A percentile compares a stretch with the other conserved stretches of the same genome.
phyloP scores from a whole-genome alignment of 2,888 invertebrate genomes.

The Serrognathus titanus region DNA sequence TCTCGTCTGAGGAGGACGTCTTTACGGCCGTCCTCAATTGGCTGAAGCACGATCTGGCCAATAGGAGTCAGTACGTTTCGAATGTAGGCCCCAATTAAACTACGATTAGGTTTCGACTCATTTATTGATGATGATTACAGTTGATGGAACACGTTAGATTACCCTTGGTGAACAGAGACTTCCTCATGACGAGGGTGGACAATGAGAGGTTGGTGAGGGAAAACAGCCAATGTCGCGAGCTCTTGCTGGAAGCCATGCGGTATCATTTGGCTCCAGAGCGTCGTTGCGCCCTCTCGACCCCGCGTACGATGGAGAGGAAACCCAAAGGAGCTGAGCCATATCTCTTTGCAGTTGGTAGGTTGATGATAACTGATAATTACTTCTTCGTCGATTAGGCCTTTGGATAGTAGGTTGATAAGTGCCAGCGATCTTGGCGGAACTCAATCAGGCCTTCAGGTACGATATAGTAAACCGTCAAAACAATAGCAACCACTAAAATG shows the following conservation, averaged over 20 bases:
- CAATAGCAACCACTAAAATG: not conserved
- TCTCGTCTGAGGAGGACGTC: conserved; percentile 65
- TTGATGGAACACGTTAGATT: conserved; percentile 63
- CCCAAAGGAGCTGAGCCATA: conserved; percentile 67
- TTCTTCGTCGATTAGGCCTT: no score
- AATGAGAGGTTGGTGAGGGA: conserved; percentile 63
- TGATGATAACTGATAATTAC: no score
- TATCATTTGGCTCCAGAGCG: conserved; percentile 68
- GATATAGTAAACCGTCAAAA: conserved; percentile 1
- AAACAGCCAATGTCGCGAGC: conserved; percentile 60
- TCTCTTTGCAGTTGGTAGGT: conserved; percentile 58
- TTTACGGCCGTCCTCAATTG: conserved; percentile 64
- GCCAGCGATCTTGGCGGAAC: no score
- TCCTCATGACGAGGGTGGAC: conserved; percentile 65
- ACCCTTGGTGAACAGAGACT: conserved; percentile 62
- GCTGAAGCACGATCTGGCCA: conserved; percentile 63
- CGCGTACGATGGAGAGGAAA: conserved; percentile 61
- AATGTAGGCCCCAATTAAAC: conserved; percentile 46
- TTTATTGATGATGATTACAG: conserved; percentile 36
- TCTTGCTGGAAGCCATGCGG: conserved; percentile 66
- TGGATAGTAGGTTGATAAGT: no score
- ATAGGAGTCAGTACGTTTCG: conserved; percentile 57
- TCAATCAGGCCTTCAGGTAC: not conserved
- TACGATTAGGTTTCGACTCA: not conserved
- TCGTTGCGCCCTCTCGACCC: conserved; percentile 58